Percentiles rank a stretch among this genome's conserved stretches.
phyloP scores from a whole-genome alignment of 2,888 invertebrate genomes.

The Morpho deidamia region DNA sequence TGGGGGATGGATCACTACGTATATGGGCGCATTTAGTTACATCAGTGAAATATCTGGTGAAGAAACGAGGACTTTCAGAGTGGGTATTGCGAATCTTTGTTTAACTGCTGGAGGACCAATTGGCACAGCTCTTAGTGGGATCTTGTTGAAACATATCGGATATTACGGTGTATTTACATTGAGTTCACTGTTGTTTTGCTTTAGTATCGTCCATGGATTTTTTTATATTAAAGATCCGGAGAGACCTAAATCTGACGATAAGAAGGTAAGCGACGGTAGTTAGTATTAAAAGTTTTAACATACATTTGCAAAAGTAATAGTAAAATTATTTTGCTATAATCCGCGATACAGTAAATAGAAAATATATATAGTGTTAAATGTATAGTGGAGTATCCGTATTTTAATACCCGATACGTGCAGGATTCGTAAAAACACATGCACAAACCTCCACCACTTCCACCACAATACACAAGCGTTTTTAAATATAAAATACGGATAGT shows the following conservation, averaged over 20 bases:
- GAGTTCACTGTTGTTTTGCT: slow-evolving; percentile 54
- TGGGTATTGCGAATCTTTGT: slow-evolving; percentile 75
- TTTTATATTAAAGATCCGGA: slow-evolving; percentile 58
- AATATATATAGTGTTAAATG: no score
- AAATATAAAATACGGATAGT: no score
- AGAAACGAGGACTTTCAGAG: slow-evolving; percentile 76
- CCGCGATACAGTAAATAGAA: no score
- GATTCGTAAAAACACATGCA: no score
- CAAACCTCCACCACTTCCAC: no score
- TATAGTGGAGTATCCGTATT: no score
- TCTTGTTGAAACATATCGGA: slow-evolving; percentile 57
- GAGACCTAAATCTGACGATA: slow-evolving; percentile 34
- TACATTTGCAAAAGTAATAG: no score
- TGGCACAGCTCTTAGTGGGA: slow-evolving; percentile 61
- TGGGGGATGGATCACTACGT: slow-evolving; percentile 75
- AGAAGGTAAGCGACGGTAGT: slow-evolving; percentile 31
- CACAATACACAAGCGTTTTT: no score
- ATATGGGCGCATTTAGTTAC: slow-evolving; percentile 79
- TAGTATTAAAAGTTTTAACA: background rate
- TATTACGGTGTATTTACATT: slow-evolving; percentile 73
- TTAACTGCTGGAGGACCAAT: slow-evolving; percentile 60
- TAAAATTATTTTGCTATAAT: no score
- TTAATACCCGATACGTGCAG: no score
- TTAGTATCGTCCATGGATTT: slow-evolving; percentile 64
- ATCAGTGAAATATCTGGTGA: slow-evolving; percentile 77